These are phyloP conservation scores for Chloromyia formosa DNA, from an alignment of 2,888 invertebrate species.

Conservation along the genomic window DNA sequence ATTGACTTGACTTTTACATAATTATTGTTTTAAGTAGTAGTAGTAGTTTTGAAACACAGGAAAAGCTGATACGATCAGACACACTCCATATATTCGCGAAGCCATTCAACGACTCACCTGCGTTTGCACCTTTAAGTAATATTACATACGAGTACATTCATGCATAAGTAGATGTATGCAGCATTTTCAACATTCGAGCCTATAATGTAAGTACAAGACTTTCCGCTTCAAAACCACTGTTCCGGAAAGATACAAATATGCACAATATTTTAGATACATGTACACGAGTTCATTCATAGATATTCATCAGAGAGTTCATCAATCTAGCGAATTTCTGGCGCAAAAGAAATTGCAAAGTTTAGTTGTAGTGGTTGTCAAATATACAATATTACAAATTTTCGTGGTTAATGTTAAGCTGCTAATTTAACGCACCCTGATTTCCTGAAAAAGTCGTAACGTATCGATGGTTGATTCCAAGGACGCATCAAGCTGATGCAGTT, in stretches of 20 bases:
- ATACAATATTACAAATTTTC: too few relatives aligned
- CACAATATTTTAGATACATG: neutral
- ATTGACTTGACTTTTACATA: conserved; percentile 21
- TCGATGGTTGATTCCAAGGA: too few relatives aligned
- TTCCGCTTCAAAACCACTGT: conserved; percentile 42
- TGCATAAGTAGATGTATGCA: neutral
- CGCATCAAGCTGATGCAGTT: too few relatives aligned
- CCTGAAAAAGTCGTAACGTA: too few relatives aligned
- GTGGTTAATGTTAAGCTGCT: too few relatives aligned
- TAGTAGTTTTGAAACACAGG: conserved; percentile 15
- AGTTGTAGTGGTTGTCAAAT: too few relatives aligned
- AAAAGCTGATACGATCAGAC: conserved; percentile 16
- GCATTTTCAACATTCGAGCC: too few relatives aligned
- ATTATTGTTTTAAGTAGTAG: neutral
- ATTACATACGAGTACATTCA: neutral
- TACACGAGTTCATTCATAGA: too few relatives aligned
- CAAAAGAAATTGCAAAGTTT: too few relatives aligned
- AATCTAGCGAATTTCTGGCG: too few relatives aligned
- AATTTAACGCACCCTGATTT: too few relatives aligned
- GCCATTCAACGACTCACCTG: neutral
- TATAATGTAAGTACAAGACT: conserved; percentile 22
- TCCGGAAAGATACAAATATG: conserved; percentile 35
- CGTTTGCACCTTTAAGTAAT: neutral
- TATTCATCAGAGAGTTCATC: too few relatives aligned
- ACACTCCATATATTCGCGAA: conserved; percentile 14